These are phyloP conservation scores for Machimus rusticus DNA, from an alignment of 2,888 invertebrate species.

Conservation along the genomic window DNA sequence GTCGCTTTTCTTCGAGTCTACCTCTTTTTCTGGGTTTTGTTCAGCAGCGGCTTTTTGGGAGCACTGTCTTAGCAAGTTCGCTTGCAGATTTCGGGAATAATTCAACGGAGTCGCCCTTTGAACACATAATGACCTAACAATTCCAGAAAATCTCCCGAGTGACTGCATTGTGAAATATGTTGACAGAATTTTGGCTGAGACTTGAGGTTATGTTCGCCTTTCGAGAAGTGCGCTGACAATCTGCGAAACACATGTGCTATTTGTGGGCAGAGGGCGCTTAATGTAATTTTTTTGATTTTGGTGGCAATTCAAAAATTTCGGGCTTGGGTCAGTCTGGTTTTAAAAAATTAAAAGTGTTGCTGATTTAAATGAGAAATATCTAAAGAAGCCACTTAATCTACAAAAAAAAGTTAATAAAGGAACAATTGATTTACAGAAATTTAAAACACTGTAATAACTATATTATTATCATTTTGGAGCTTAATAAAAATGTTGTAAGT, in stretches of 20 bases:
- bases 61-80: not conserved
- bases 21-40: not conserved
- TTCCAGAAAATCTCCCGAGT: not conserved
- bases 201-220: not conserved
- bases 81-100: not conserved
- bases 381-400: too few relatives aligned
- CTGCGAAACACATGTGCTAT: not conserved
- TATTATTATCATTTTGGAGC: too few relatives aligned
- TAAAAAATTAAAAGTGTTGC: too few relatives aligned
- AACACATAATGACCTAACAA: not conserved
- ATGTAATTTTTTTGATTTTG: not conserved
- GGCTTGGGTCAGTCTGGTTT: not conserved
- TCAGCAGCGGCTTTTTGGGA: not conserved
- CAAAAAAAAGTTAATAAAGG: too few relatives aligned
- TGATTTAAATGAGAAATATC: too few relatives aligned
- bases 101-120: not conserved
- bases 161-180: slow-evolving; percentile 24
- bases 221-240: not conserved
- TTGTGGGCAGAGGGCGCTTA: not conserved
- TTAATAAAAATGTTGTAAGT: too few relatives aligned
- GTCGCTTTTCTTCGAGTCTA: slow-evolving; percentile 43
- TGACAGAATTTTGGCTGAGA: not conserved
- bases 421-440: too few relatives aligned
- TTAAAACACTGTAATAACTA: too few relatives aligned
- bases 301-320: too few relatives aligned